phyloP scores from a whole-genome alignment of 1,140 invertebrate species.

The Grapholita molesta region DNA sequence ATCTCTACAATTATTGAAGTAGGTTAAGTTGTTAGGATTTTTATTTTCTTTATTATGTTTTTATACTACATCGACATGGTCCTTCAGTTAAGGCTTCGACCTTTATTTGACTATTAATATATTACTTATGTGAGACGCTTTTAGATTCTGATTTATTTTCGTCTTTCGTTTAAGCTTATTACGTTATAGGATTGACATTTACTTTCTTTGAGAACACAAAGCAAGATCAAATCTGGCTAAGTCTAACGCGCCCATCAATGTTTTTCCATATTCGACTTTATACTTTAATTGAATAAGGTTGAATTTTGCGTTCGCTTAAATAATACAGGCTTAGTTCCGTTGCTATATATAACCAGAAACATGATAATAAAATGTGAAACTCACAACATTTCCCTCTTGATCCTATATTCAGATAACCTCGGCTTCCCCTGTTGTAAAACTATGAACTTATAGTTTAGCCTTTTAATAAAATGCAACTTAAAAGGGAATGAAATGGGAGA shows the following conservation, averaged over 20 bases:
- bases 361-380: background rate
- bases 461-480: background rate
- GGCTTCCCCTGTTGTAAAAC: background rate
- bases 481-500: background rate
- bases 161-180: background rate
- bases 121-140: too few species aligned
- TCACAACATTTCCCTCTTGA: background rate
- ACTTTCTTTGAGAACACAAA: background rate
- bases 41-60: too few species aligned
- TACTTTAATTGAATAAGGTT: background rate
- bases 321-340: too few species aligned
- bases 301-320: too few species aligned
- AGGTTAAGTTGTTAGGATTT: too few species aligned
- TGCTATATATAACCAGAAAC: background rate
- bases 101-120: too few species aligned
- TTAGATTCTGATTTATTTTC: background rate
- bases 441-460: background rate
- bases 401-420: background rate
- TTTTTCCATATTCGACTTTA: background rate
- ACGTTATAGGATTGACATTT: background rate
- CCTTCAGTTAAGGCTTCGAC: too few species aligned
- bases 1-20: too few species aligned
- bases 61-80: too few species aligned
- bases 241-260: background rate
- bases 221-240: background rate